Evolutionary conservation across 2,888 invertebrate species (phyloP), one percentile per base, ranked within the genome.

Genomic region (Aethes cnicana): DNA sequence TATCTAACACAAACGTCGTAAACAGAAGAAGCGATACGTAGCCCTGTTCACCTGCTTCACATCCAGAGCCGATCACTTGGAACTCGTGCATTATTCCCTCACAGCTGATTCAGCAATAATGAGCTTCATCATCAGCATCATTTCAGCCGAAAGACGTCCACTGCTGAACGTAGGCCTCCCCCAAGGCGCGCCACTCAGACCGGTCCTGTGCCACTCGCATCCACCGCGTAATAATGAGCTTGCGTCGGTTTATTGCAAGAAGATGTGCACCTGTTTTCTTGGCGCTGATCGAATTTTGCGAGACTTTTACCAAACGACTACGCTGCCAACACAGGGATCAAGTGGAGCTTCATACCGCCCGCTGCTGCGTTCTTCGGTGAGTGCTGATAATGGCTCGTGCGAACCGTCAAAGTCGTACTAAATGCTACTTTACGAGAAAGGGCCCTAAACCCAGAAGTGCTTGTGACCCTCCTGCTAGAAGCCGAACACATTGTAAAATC

Each of bases 401-500:
- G 54, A 12, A 12, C 46, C 0, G 44, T 55, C 0, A 61, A 61
- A 12, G 39, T 18, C 0, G 54, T 57, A 0, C 14, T 57, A 1
- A 9, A 26, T 0, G 35, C 44, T 4, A 56, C 54, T 1, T 44
- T 56, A n/a, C 4, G 32, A 2, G 46, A 52, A 6, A 9, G 41
- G 4, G 11, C 33, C 0, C 58, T 54, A 2, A 35, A 17, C 3
- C 53, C 55, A 8, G 56, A 59, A 28, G 30, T 47, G 4, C 30
- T 55, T 1, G 0, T 9, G 0, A 58, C 54, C 0, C 25, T 60
- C 0, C 47, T 56, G 3, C 4, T 26, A 6, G 57, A 60, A 53
- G 57, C 55, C 0, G 57, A 60, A 30, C 26, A 12, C 4, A 47
- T 47, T 1, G 41, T 57, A 0, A 55, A 59, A 25, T 42, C 43